phyloP scores from a whole-genome alignment of 1,140 invertebrate genomes.

The Drosophila auraria region DNA sequence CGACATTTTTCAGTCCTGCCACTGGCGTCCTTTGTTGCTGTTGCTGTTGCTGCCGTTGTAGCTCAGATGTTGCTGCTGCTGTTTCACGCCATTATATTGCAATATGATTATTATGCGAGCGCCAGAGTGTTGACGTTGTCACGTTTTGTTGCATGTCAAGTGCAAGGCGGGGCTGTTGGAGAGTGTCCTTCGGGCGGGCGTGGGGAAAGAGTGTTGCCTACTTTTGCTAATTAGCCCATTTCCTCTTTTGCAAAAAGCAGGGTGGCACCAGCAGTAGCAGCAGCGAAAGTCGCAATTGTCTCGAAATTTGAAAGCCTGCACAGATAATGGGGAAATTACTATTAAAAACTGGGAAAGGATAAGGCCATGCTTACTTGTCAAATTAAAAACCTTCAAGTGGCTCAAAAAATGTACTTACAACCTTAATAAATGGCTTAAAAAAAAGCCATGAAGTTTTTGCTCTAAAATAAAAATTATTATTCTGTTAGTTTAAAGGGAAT shows the following conservation, averaged over 20 bases:
- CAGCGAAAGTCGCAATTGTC: conserved; percentile 10
- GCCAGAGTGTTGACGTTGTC: conserved; percentile 78
- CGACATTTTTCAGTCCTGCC: conserved; percentile 50
- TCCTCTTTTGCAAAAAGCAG: conserved; percentile 20
- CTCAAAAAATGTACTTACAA: not conserved
- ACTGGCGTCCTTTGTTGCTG: conserved; percentile 49
- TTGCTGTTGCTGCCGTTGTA: conserved; percentile 16
- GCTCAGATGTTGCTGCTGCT: conserved; percentile 53
- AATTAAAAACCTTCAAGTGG: not conserved
- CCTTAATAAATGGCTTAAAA: not conserved
- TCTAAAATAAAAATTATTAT: not conserved
- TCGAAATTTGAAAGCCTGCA: conserved; percentile 3
- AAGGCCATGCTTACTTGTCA: not conserved
- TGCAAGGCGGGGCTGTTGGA: conserved; percentile 40
- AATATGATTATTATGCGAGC: conserved; percentile 82
- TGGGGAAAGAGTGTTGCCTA: conserved; percentile 28
- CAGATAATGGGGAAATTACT: not conserved
- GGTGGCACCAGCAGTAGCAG: not conserved
- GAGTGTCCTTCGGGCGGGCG: conserved; percentile 19
- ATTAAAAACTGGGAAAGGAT: not conserved
- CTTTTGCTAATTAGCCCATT: conserved; percentile 68
- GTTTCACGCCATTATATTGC: conserved; percentile 78
- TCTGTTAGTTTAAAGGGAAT: not conserved
- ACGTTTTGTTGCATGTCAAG: conserved; percentile 78
- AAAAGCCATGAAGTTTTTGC: no score